Evolutionary conservation across 1,140 invertebrate species (phyloP), one percentile per base, ranked within the genome.

Genomic region (Mamestra configurata): DNA sequence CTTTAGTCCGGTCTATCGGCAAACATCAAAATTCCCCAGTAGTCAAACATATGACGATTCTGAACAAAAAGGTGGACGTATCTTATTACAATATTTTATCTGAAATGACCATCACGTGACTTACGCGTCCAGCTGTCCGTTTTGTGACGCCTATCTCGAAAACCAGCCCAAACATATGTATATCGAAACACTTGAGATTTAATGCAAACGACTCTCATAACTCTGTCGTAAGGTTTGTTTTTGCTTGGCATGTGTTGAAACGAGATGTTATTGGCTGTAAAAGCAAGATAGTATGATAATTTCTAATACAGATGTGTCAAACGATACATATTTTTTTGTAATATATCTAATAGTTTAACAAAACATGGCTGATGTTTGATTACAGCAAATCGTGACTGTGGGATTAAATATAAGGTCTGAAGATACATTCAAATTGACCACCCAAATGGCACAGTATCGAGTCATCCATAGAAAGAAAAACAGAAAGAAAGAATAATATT

Each of bases 101-200:
- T 55, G 11, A 49, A 40, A 15, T 83, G 78, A 80, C 81, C 81
- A 83, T 83, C 81, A 75, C n/a, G 78, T 80, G 81, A 79, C 77
- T 82, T 82, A 79, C 53, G 18, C 57, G 64, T 71, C 72, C 49
- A 53, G 37, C 76, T 82, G 78, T 82, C 81, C 81, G 55, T 61
- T 51, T 68, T 70, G 37, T 73, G 59, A 81, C 79, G 71, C 77
- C 77, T 75, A 68, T 80, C 79, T 49, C 11, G 7, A 11, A 51
- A 66, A 51, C 68, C 37, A 53, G 40, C 7, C 4, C 15, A 40
- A 46, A 43, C n/a, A n/a, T n/a, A 35, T 4, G 2, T n/a, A 11
- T 11, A 13, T 22, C 20, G 13, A 24, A 13, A 55, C 4, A 55
- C 5, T 4, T 7, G 3, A 1, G 1, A 40, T 0, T 0, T 10